Evolutionary conservation across 1,140 invertebrate species (phyloP).

Genomic region (Chymomyza costata): DNA sequence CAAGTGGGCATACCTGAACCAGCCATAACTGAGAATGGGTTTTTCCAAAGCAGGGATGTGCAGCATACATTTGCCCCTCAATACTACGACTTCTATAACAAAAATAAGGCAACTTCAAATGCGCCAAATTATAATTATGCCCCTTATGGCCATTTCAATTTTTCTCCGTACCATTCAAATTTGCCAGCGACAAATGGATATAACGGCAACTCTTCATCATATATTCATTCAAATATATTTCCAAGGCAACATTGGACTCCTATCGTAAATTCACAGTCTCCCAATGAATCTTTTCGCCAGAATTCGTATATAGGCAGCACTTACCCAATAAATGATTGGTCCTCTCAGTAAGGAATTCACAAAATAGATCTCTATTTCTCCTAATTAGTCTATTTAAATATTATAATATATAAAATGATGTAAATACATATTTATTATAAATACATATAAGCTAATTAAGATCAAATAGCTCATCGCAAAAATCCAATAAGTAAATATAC

Average conservation of each 20-base stretch:
- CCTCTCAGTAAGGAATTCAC: constrained; percentile 51
- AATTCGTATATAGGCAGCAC: constrained; percentile 53
- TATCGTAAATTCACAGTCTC: constrained; percentile 47
- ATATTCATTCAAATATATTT: constrained; percentile 58
- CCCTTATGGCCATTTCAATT: constrained; percentile 58
- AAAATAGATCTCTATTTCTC: no score
- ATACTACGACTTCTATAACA: constrained; percentile 64
- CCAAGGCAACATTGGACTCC: constrained; percentile 59
- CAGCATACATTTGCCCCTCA: constrained; percentile 56
- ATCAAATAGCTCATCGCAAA: no score
- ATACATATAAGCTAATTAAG: no score
- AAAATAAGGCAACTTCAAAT: constrained; percentile 48
- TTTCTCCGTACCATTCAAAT: constrained; percentile 61
- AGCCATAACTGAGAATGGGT: constrained; percentile 41
- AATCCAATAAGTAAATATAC: no score
- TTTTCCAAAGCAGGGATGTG: constrained; percentile 49
- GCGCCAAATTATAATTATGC: constrained; percentile 60
- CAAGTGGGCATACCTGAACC: constrained; percentile 29
- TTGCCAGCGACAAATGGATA: constrained; percentile 48
- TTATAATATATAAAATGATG: no score
- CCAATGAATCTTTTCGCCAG: constrained; percentile 51
- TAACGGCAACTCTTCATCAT: constrained; percentile 45
- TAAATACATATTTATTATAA: no score
- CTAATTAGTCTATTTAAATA: no score
- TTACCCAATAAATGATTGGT: constrained; percentile 58